Conservation (phyloP, 1,140 invertebrate species). For the Eupeodes corollae region DNA sequence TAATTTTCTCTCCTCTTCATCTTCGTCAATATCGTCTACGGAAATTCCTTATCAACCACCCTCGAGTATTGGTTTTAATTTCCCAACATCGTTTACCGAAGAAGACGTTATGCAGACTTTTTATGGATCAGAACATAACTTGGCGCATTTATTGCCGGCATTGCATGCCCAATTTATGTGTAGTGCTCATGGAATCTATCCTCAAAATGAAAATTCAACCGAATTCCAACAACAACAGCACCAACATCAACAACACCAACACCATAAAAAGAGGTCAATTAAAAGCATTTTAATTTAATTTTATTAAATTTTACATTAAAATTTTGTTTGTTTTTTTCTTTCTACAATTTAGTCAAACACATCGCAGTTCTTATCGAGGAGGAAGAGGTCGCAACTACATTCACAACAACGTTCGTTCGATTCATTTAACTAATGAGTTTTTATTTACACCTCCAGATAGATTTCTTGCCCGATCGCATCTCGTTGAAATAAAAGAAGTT, state of each 20-base stretch:
- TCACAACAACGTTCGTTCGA: too few species aligned
- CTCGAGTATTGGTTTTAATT: too few species aligned
- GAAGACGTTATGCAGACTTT: too few species aligned
- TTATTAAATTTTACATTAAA: too few species aligned
- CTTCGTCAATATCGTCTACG: neutral
- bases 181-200: too few species aligned
- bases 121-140: too few species aligned
- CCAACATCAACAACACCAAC: constrained; percentile 4
- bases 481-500: constrained; percentile 35
- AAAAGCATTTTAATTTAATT: too few species aligned
- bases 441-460: constrained; percentile 39
- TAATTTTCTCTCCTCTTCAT: neutral
- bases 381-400: neutral
- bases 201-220: neutral
- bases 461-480: constrained; percentile 40
- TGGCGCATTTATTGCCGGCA: too few species aligned
- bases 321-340: neutral
- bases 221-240: constrained; percentile 2
- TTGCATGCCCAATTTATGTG: too few species aligned
- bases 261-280: neutral
- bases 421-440: neutral
- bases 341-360: neutral
- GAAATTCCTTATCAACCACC: neutral
- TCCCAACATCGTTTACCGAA: too few species aligned
- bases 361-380: neutral